Base-by-base conservation (phyloP, 2,113 vertebrate genomes). In the Protomyctophum bolini region DNA sequence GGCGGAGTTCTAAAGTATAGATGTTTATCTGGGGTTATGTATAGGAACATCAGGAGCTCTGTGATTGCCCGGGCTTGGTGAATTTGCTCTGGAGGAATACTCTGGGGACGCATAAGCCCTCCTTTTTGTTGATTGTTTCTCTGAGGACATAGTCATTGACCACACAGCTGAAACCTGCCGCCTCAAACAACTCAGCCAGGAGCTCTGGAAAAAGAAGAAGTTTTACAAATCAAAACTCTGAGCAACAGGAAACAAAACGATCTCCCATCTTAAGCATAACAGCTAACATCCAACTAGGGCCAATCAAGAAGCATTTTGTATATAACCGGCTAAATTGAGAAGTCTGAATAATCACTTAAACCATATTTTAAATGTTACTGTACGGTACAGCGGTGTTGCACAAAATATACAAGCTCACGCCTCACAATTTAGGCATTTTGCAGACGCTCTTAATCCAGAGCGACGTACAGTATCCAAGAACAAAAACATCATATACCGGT, bases 21-120 rank as follows among this genome's bases (percentile, higher is more conserved):
- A n/a, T 47, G 11, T 55, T 21, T 6, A 41, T 11, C 12, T 28
- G 47, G 51, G 12, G 8, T 2, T 10, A 14, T 21, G 21, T 47
- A 3, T 6, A 2, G 60, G 9, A n/a, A 49, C 74, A 7, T 83
- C 77, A 81, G 66, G 60, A 69, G 67, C 51, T 48, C 15, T 75
- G 54, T 45, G 58, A 57, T n/a, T 66, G 68, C n/a, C 14, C 2
- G 6, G 91, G 89, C 76, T 96, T 99, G 47, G 69, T 90, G 86
- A 97, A 98, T 83, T 96, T 99, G 92, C 97, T 94, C 90, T 99
- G 98, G 73, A 99, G 92, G 81, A 99, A 99, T 58, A 99, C 94
- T 63, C 98, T 88, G 0, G 95, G 94, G 51, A 98, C 97, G 78
- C 93, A 80, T 4, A 99, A 86, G 14, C 95, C 95, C 88, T 98